Evolutionary conservation across 1,140 invertebrate species (phyloP).

Genomic region (Choristoneura fumiferana): DNA sequence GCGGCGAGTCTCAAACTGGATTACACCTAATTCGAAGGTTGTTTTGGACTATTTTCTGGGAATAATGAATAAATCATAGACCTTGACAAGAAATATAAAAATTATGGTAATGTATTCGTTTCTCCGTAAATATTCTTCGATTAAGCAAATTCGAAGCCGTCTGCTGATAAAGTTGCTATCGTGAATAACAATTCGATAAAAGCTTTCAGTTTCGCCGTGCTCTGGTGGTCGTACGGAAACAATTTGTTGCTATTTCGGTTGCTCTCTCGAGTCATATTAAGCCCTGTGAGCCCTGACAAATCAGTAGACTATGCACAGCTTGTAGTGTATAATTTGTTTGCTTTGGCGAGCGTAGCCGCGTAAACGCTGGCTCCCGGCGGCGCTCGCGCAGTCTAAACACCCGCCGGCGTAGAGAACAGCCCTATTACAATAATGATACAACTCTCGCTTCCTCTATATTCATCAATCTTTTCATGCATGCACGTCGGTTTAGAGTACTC

Average conservation of each 20-base stretch:
- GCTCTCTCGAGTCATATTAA: no score
- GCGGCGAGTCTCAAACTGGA: constrained; percentile 5
- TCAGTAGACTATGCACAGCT: not conserved
- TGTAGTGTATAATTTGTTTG: constrained; percentile 7
- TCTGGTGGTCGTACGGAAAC: no score
- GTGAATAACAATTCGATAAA: not conserved
- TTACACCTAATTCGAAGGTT: constrained; percentile 11
- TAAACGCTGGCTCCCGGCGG: constrained; percentile 2
- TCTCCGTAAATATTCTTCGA: constrained; percentile 14
- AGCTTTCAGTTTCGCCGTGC: no score
- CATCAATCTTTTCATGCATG: no score
- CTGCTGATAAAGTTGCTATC: not conserved
- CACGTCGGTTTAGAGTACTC: no score
- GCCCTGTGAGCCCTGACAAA: not conserved
- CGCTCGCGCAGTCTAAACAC: not conserved
- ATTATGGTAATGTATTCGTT: constrained; percentile 1
- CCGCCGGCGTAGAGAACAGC: no score
- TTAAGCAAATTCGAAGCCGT: not conserved
- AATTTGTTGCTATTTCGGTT: no score
- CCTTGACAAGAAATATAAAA: constrained; percentile 5
- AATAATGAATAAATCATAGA: constrained; percentile 15
- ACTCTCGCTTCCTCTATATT: no score
- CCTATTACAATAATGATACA: no score
- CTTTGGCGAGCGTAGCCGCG: not conserved
- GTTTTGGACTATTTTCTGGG: constrained; percentile 14